These are phyloP conservation scores for Phyllostomus hastatus DNA, from an alignment of 2,113 vertebrate species.

Conservation along the genomic window DNA sequence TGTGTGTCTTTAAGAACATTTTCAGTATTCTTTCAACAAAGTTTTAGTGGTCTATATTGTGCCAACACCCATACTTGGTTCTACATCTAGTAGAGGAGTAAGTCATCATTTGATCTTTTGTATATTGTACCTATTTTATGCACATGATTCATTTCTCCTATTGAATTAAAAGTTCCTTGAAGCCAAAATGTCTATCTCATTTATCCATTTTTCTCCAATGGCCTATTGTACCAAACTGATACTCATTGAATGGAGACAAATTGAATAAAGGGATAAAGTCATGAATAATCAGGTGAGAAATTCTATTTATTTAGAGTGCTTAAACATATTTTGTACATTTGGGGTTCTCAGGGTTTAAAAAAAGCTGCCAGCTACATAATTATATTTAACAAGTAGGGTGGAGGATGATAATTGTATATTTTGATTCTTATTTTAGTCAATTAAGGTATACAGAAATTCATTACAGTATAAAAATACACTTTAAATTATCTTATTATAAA, in stretches of 20 bases:
- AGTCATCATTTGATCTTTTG: not conserved
- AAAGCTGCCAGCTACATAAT: not conserved
- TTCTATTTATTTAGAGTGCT: not conserved
- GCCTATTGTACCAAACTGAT: not conserved
- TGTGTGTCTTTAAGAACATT: not conserved
- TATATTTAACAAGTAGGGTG: not conserved
- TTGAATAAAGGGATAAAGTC: not conserved
- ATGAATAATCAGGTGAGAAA: not conserved
- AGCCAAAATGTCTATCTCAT: not conserved
- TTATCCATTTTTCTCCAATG: not conserved
- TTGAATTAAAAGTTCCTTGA: conserved; percentile 10
- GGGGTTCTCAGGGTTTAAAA: not conserved
- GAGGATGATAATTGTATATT: not conserved
- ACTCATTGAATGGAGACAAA: not conserved
- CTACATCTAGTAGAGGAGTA: not conserved
- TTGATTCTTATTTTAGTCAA: not conserved
- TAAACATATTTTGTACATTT: not conserved
- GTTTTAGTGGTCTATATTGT: not conserved
- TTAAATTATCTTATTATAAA: not conserved
- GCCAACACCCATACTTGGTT: not conserved
- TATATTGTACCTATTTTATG: not conserved
- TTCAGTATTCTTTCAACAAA: not conserved
- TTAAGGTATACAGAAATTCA: not conserved
- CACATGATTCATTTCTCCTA: not conserved
- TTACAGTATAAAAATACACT: not conserved